phyloP scores from a whole-genome alignment of 2,888 invertebrate species.

The Fragum fragum region DNA sequence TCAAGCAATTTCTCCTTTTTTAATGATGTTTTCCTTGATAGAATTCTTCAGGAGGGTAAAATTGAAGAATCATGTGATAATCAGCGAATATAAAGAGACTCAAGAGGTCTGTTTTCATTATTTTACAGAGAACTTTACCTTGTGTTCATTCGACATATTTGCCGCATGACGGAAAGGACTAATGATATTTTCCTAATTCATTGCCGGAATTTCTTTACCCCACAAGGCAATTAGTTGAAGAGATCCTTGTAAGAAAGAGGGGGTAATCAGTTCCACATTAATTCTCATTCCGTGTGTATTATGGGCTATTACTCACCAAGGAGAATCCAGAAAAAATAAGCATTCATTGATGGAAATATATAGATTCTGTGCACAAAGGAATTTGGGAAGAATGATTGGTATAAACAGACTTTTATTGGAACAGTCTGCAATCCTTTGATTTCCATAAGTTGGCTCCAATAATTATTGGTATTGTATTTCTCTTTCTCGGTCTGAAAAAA shows the following conservation, averaged over 20 bases:
- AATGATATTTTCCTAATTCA: slow-evolving; percentile 32
- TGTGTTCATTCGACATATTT: not conserved
- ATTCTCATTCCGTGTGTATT: slow-evolving; percentile 49
- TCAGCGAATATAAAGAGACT: too few relatives aligned
- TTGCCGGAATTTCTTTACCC: slow-evolving; percentile 27
- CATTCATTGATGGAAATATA: slow-evolving; percentile 1
- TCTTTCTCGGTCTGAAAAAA: not conserved
- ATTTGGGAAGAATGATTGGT: not conserved
- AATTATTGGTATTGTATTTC: slow-evolving; percentile 10
- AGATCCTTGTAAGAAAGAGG: slow-evolving; percentile 5
- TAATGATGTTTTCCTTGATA: too few relatives aligned
- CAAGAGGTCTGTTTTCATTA: too few relatives aligned
- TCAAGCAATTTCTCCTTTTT: too few relatives aligned
- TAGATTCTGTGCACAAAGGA: slow-evolving; percentile 6
- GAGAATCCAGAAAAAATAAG: slow-evolving; percentile 3
- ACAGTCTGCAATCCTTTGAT: not conserved
- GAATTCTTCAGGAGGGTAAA: too few relatives aligned
- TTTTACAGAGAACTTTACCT: too few relatives aligned
- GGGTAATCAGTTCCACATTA: slow-evolving; percentile 45
- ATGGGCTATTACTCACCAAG: slow-evolving; percentile 32
- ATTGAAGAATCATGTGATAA: too few relatives aligned
- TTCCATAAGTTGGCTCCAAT: not conserved
- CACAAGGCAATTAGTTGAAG: slow-evolving; percentile 32
- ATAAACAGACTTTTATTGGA: slow-evolving; percentile 6
- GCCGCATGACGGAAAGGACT: slow-evolving; percentile 1